Base-by-base conservation (phyloP, 2,888 invertebrate species). In the Melanostoma scalare region DNA sequence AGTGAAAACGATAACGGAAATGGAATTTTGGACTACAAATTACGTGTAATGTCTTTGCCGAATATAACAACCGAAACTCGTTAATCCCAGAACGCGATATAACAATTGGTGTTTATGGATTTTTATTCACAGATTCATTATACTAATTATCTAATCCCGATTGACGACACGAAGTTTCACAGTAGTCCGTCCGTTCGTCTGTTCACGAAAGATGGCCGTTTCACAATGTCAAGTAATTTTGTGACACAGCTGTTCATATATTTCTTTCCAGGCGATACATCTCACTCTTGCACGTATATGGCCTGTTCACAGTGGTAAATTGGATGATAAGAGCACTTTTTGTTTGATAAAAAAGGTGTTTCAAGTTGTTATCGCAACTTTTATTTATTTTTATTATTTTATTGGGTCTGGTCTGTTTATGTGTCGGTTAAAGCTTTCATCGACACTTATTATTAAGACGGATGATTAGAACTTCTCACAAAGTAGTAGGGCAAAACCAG, bases 191-290 rank as follows among this genome's bases (percentile, higher is more conserved):
- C 30, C 42, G 56, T 40, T 42, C 55, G 48, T 9, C 74, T 69
- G 58, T 56, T 46, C 74, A 65, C 58, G 46, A 73, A 56, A 76
- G 50, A 61, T 58, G 78, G 65, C 60, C 48, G 56, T 60, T 63
- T 78, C 73, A 86, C 86, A 86, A 85, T 86, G 86, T 20, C 67
- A 36, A 36, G 55, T 40, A 67, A 6, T 53, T 48, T 50, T 48
- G 44, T 10, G 58, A 67, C 74, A 53, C 86, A 86, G 86, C 86
- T 86, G 86, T 85, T 86, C 79, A 86, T 85, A 86, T 86, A 85
- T 74, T 74, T 65, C 9, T 74, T 74, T 69, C 77, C 69, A 60
- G 10, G 33, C 36, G 53, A 35, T 67, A 20, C 42, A 46, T 78
- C 74, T 63, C 78, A 2, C 69, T 84, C 82, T 52, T 30, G 6